Evolutionary conservation across 2,113 vertebrate genomes (phyloP), one percentile per base, ranked within the genome.

Genomic region (Pollimyrus isidori): DNA sequence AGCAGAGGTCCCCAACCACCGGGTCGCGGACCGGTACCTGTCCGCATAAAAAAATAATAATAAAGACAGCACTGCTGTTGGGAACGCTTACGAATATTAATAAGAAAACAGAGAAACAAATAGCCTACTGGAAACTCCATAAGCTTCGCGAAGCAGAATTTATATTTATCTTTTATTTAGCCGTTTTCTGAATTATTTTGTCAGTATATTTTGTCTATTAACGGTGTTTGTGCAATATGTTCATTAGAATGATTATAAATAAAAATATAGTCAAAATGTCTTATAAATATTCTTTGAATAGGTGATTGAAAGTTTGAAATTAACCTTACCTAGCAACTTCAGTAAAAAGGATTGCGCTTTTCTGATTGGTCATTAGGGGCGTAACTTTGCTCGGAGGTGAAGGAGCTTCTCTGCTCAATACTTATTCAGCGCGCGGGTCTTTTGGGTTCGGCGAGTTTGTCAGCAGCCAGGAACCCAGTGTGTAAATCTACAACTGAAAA

Each of bases 381-480:
- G 62, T 65, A n/a, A 0, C 3, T 0, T 26, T 9, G n/a, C 10
- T 65, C 10, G n/a, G n/a, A 26, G 7, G 62, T 65, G n/a, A 65
- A 0, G 62, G n/a, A 26, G n/a, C 1, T 65, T 26, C 62, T 26
- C 9, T 9, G 62, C 62, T 65, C 26, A 9, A 65, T 65, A 30
- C n/a, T 65, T 65, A 65, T 26, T 26, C 62, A 3, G 62, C 62
- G n/a, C 0, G 62, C n/a, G 3, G n/a, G 6, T 3, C 62, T 1
- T 26, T 26, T 65, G 62, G 10, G 9, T 10, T n/a, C 4, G 62
- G n/a, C 6, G 21, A 23, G 21, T 13, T 10, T 26, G n/a, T 11
- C n/a, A 26, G 62, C 9, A 26, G 0, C 3, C 2, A 0, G 0
- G 62, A 65, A 1, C 3, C 0, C 9, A 0, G 62, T 65, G 62